phyloP scores from a whole-genome alignment of 2,797 vertebrate species.

The Mormyrus proboscirostris region DNA sequence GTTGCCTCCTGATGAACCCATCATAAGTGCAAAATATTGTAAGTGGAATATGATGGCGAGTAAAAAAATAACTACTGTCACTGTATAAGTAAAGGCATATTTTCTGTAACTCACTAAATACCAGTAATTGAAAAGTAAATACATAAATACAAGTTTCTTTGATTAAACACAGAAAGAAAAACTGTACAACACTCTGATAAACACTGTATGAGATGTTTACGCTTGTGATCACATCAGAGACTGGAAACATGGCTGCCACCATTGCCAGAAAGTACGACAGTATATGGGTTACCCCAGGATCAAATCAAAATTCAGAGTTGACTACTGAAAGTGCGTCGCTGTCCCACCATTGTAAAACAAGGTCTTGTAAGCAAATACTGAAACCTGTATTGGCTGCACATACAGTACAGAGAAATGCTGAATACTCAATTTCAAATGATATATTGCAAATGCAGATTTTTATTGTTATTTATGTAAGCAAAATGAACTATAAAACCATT shows the following conservation, averaged over 20 bases:
- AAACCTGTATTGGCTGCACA: neutral
- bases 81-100: neutral
- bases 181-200: neutral
- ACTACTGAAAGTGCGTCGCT: neutral
- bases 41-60: neutral
- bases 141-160: neutral
- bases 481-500: neutral
- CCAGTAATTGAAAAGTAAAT: neutral
- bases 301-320: neutral
- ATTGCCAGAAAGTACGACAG: neutral
- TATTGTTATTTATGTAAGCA: neutral
- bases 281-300: neutral
- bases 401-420: neutral
- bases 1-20: neutral
- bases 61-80: neutral
- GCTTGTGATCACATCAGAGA: neutral
- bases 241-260: neutral
- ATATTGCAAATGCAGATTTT: neutral
- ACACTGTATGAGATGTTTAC: neutral
- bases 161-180: neutral
- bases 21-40: neutral
- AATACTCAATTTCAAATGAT: neutral
- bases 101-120: neutral
- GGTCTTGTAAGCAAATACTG: neutral
- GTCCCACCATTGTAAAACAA: neutral